Percentiles rank a stretch among this genome's conserved stretches.
These are phyloP conservation scores for Adelosebastes latens DNA, from an alignment of 2,797 vertebrate genomes.

Conservation along the genomic window DNA sequence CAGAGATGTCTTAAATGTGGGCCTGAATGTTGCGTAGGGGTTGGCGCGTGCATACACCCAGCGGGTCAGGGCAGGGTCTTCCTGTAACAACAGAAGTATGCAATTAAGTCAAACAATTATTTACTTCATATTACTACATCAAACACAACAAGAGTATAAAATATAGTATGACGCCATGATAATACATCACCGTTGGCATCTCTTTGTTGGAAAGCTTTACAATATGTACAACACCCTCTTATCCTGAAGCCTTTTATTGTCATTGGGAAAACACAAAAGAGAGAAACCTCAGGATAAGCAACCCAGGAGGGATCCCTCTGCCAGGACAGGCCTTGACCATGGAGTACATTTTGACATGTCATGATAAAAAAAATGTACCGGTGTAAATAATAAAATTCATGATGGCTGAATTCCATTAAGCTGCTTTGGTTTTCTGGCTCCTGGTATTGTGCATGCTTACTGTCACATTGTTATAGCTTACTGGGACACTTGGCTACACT, in stretches of 20 bases:
- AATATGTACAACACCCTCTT: background rate
- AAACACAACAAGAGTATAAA: background rate
- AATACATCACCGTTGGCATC: background rate
- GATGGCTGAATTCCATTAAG: background rate
- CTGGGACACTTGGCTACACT: background rate
- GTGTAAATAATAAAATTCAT: background rate
- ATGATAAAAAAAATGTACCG: background rate
- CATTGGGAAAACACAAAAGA: background rate
- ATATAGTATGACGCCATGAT: background rate
- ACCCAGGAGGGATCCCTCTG: too few relatives aligned
- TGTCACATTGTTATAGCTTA: background rate
- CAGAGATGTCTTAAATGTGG: conserved; percentile 87
- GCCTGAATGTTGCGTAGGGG: conserved; percentile 83
- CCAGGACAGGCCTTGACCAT: too few relatives aligned
- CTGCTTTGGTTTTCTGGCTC: too few relatives aligned
- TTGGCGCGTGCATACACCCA: conserved; percentile 88
- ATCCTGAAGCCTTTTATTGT: background rate
- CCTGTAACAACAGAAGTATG: conserved; percentile 76
- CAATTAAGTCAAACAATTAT: background rate
- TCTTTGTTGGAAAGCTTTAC: background rate
- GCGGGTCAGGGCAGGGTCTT: conserved; percentile 88
- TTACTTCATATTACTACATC: background rate
- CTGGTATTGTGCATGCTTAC: background rate
- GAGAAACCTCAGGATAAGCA: background rate
- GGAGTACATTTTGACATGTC: too few relatives aligned